These are phyloP conservation scores for Maniola hyperantus DNA, from an alignment of 2,888 invertebrate genomes.

Conservation along the genomic window DNA sequence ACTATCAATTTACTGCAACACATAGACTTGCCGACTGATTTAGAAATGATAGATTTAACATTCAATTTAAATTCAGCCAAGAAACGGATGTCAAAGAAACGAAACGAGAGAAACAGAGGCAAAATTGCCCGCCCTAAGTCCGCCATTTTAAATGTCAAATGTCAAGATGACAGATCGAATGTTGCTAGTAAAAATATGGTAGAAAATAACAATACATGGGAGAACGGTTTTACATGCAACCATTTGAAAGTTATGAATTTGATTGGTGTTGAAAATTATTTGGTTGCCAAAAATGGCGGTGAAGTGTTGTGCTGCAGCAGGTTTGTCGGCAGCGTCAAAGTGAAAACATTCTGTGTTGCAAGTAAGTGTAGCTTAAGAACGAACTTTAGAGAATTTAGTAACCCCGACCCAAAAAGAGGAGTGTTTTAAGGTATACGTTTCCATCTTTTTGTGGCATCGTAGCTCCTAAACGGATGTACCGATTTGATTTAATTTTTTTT, in stretches of 20 bases:
- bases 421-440: too few relatives aligned
- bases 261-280: slow-evolving; percentile 56
- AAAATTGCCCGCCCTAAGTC: slow-evolving; percentile 57
- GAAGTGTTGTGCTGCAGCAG: slow-evolving; percentile 65
- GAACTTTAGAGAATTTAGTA: too few relatives aligned
- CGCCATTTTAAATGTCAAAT: slow-evolving; percentile 37
- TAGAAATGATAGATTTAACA: slow-evolving; percentile 32
- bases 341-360: slow-evolving; percentile 56
- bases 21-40: slow-evolving; percentile 47
- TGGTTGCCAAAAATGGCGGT: slow-evolving; percentile 68
- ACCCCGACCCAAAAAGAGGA: too few relatives aligned
- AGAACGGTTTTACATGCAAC: slow-evolving; percentile 58
- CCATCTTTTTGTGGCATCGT: neutral
- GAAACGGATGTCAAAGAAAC: slow-evolving; percentile 54
- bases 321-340: slow-evolving; percentile 54
- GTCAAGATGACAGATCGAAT: slow-evolving; percentile 60
- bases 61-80: slow-evolving; percentile 71
- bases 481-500: too few relatives aligned
- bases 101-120: slow-evolving; percentile 50
- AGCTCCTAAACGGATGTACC: too few relatives aligned
- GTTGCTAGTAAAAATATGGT: slow-evolving; percentile 54
- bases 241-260: slow-evolving; percentile 64
- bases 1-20: slow-evolving; percentile 56
- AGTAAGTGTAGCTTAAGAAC: slow-evolving; percentile 53
- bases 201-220: slow-evolving; percentile 57